phyloP scores from a whole-genome alignment of 2,113 vertebrate species.

The Meles meles region DNA sequence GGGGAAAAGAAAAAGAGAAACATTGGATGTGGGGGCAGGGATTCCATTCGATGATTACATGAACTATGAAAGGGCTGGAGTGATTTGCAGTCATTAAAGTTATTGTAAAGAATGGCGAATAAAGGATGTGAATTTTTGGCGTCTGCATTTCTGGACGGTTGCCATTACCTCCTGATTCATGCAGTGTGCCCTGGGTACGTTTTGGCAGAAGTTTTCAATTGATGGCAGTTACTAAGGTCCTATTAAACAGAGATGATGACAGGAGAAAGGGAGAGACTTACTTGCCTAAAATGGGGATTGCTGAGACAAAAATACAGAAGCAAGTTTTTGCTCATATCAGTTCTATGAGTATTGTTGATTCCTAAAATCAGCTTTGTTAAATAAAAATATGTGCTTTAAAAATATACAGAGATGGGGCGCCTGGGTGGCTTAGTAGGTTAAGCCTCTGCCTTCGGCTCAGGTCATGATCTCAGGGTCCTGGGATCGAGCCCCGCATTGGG shows the following conservation, averaged over 20 bases:
- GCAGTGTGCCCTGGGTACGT: background rate
- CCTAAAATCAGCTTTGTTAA: background rate
- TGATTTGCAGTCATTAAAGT: conserved; percentile 39
- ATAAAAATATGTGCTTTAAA: background rate
- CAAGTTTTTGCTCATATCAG: background rate
- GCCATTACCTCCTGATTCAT: background rate
- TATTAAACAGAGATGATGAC: background rate
- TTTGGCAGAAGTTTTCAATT: background rate
- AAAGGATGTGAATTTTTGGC: conserved; percentile 10
- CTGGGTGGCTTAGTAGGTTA: background rate
- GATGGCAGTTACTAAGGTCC: background rate
- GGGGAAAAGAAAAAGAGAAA: conserved; percentile 51
- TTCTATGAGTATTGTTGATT: background rate
- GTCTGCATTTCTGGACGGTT: background rate
- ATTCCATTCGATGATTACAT: conserved; percentile 53
- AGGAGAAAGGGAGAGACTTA: background rate
- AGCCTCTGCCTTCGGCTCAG: too few species aligned
- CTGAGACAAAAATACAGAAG: background rate
- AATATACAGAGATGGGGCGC: background rate
- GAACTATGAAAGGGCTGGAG: conserved; percentile 24
- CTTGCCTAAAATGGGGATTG: background rate
- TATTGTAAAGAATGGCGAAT: conserved; percentile 36
- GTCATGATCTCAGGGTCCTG: too few species aligned
- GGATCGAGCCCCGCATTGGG: too few species aligned
- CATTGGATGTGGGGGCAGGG: conserved; percentile 34